Evolutionary conservation across 2,113 vertebrate genomes (phyloP).

Genomic region (Podarcis cretensis): DNA sequence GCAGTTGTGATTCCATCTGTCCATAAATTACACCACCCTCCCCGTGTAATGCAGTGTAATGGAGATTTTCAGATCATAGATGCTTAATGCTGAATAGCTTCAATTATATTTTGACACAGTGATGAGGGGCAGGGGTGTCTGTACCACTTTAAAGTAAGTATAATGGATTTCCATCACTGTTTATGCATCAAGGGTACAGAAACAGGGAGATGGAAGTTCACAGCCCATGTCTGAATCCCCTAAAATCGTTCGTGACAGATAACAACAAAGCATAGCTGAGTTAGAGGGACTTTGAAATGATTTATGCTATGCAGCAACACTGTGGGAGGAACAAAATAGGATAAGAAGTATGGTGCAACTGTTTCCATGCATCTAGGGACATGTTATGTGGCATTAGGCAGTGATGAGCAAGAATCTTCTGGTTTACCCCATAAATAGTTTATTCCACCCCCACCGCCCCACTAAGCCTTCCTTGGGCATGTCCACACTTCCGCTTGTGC

Average conservation of each 20-base stretch:
- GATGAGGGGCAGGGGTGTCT: background rate
- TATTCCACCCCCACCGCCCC: too few relatives aligned
- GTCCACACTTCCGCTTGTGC: background rate
- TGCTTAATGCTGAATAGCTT: background rate
- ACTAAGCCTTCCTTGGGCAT: background rate
- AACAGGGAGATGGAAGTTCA: background rate
- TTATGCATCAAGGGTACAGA: background rate
- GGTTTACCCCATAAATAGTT: too few relatives aligned
- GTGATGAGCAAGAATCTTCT: too few relatives aligned
- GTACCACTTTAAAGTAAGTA: background rate
- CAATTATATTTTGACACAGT: background rate
- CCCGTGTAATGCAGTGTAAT: background rate
- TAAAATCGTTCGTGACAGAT: background rate
- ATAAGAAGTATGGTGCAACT: too few relatives aligned
- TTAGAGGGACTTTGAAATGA: background rate
- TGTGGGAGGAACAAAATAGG: background rate
- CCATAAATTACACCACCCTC: background rate
- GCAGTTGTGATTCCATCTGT: background rate
- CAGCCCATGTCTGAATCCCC: background rate
- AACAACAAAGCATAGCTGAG: background rate
- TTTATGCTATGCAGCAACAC: background rate
- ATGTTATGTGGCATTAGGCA: too few relatives aligned
- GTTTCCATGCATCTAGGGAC: too few relatives aligned
- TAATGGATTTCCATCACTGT: background rate
- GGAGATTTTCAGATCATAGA: background rate